Base-by-base conservation (phyloP, 2,888 invertebrate genomes). In the Tetragnatha montana region DNA sequence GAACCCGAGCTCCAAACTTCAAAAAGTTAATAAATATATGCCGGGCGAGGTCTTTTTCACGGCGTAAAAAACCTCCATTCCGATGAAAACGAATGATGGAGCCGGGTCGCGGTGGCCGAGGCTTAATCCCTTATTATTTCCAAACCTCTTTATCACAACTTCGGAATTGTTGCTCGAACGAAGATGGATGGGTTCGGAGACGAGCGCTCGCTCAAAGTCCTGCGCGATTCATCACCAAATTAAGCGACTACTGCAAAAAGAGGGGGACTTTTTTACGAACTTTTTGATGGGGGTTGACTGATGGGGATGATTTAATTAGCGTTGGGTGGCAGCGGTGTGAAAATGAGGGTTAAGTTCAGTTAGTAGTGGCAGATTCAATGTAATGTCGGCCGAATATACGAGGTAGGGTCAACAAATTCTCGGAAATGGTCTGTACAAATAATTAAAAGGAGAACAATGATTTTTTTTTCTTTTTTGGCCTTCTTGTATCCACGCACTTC, bases 131-230 rank as follows among this genome's bases (percentile, higher is more conserved):
- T 80, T 68, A 80, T 86, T 86, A 86, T 86, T 86, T 86, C 80
- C 73, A 80, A 86, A 79, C 80, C 79, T 86, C 68, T 86, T 88
- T 88, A 88, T 88, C 87, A 78, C 87, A 81, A 76, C 87, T 81
- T 82, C 51, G 75, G 81, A 82, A 88, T 88, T 88, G 82, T 88
- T 88, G 87, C 76, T 76, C 71, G 78, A 82, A 88, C 76, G 87
- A 88, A 88, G 87, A 88, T 88, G 70, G 87, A 88, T 88, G 82
- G 69, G 76, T 71, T 22, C 47, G 70, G 69, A 82, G 82, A 88
- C 87, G 71, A 76, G 71, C 71, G 68, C 51, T 68, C 49, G 78
- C 70, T 76, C 50, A 71, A 60, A 82, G 82, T 75, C 82, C 87
- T 82, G 14, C 71, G 76, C 70, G 71, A 88, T 88, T 88, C 81